Evolutionary conservation across 2,797 vertebrate genomes (phyloP).

Genomic region (Chelidonichthys spinosus): DNA sequence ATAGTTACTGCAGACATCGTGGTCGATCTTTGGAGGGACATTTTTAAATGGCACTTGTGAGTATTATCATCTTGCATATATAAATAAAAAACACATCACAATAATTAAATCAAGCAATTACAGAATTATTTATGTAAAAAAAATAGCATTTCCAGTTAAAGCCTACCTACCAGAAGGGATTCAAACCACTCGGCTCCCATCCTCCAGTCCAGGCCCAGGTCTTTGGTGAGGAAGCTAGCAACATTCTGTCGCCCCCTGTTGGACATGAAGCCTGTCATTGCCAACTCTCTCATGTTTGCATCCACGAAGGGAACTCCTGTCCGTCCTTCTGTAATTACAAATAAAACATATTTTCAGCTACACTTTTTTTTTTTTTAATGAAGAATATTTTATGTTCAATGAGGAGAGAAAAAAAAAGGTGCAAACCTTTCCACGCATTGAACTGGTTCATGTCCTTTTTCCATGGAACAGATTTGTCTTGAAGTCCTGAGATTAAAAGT

Average conservation of each 20-base stretch:
- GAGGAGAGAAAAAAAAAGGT: neutral
- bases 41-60: neutral
- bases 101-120: neutral
- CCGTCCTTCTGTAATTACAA: slow-evolving; percentile 80
- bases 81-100: neutral
- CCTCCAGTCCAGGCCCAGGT: slow-evolving; percentile 89
- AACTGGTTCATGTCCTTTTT: slow-evolving; percentile 86
- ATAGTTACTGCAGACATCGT: slow-evolving; percentile 89
- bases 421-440: slow-evolving; percentile 88
- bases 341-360: neutral
- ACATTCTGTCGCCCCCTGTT: slow-evolving; percentile 90
- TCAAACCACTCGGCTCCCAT: slow-evolving; percentile 91
- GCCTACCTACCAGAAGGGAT: slow-evolving; percentile 82
- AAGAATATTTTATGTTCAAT: neutral
- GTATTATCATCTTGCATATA: neutral
- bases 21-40: slow-evolving; percentile 81
- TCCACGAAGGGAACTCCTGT: slow-evolving; percentile 90
- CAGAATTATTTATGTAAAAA: neutral
- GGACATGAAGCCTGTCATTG: slow-evolving; percentile 88
- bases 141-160: neutral
- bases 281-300: slow-evolving; percentile 89
- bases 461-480: slow-evolving; percentile 87
- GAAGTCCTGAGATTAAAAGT: slow-evolving; percentile 80
- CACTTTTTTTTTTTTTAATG: neutral
- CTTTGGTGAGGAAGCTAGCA: slow-evolving; percentile 90